Conservation (phyloP, 2,797 vertebrate genomes). For the Notamacropus eugenii region DNA sequence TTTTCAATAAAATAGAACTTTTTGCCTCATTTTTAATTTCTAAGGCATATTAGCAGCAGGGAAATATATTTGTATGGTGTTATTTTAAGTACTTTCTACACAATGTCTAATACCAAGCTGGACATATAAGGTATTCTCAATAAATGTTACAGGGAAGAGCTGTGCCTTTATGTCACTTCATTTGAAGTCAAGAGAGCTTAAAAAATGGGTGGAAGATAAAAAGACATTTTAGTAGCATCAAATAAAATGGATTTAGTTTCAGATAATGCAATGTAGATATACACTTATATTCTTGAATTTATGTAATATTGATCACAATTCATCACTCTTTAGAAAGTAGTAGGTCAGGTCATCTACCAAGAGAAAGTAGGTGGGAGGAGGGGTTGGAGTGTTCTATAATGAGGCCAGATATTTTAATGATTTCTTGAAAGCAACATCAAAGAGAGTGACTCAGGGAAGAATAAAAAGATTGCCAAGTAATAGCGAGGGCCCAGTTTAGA, state of each 20-base stretch:
- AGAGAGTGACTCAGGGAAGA: background rate
- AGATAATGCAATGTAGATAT: background rate
- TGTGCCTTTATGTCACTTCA: background rate
- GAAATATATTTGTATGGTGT: background rate
- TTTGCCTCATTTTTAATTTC: background rate
- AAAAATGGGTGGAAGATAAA: background rate
- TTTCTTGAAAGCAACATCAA: background rate
- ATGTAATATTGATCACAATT: background rate
- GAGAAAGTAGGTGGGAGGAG: background rate
- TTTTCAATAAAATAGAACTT: background rate
- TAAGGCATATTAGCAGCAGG: background rate
- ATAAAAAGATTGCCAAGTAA: background rate
- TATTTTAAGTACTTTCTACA: background rate
- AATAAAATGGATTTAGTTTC: background rate
- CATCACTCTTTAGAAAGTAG: background rate
- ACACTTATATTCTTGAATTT: background rate
- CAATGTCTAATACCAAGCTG: background rate
- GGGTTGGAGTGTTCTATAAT: background rate
- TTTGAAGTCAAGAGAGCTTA: background rate
- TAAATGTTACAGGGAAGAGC: background rate
- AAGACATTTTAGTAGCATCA: background rate
- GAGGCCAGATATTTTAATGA: background rate
- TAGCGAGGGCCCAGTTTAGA: background rate
- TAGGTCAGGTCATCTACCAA: background rate
- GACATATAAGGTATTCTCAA: background rate